These are phyloP conservation scores for Phoxinus phoxinus DNA, from an alignment of 2,113 vertebrate species.

Conservation along the genomic window DNA sequence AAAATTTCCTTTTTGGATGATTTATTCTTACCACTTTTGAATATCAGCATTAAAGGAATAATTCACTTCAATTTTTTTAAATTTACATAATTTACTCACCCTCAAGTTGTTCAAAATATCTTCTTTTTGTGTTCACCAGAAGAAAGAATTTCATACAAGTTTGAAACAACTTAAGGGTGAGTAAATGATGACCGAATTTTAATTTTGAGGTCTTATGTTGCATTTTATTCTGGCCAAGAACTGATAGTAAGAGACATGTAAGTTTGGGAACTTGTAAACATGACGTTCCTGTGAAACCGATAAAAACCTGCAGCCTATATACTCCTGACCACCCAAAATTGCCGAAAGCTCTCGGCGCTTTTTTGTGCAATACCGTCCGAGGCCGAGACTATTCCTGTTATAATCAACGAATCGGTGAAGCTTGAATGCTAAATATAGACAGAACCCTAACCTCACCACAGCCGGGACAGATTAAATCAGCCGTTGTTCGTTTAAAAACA, in stretches of 20 bases:
- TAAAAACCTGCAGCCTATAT: not conserved
- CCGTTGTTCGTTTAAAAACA: slow-evolving; percentile 43
- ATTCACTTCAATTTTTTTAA: no score
- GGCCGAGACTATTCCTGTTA: not conserved
- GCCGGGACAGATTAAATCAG: slow-evolving; percentile 51
- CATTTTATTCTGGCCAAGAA: not conserved
- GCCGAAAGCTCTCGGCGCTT: not conserved
- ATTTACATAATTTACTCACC: no score
- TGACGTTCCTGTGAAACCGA: not conserved
- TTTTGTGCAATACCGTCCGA: not conserved
- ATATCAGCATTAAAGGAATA: not conserved
- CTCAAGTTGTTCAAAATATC: no score
- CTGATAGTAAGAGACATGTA: not conserved
- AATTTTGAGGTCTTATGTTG: not conserved
- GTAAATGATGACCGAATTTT: no score
- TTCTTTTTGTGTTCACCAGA: no score
- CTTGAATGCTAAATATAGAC: slow-evolving; percentile 19
- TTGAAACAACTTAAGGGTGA: no score
- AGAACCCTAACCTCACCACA: slow-evolving; percentile 45
- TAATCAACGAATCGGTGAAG: slow-evolving; percentile 13
- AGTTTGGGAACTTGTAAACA: not conserved
- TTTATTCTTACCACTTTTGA: not conserved
- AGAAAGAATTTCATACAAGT: no score
- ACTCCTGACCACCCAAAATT: not conserved
- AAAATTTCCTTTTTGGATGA: not conserved